A percentile compares a stretch with the other conserved stretches of the same genome.
Evolutionary conservation across 1,140 invertebrate genomes (phyloP).

Genomic region (Medauroidea extradentata): DNA sequence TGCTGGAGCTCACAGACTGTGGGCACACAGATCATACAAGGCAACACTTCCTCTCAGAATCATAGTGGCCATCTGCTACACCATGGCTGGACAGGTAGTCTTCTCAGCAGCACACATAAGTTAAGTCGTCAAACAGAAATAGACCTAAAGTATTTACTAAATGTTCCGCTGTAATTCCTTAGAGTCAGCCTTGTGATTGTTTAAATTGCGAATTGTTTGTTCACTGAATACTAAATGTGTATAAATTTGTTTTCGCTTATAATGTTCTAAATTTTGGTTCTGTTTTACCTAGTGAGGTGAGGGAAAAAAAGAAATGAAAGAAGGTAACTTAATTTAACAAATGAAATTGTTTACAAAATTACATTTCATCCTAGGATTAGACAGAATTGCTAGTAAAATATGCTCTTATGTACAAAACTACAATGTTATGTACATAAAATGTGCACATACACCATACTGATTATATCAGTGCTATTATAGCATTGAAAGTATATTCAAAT

Average conservation of each 20-base stretch:
- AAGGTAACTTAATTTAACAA: no score
- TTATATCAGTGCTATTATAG: no score
- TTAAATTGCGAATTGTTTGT: not conserved
- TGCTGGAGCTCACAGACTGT: constrained; percentile 57
- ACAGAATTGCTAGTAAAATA: no score
- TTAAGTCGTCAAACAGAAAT: not conserved
- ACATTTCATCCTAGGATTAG: no score
- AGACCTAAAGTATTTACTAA: not conserved
- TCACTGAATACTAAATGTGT: not conserved
- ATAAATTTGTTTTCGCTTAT: not conserved
- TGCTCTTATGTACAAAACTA: no score
- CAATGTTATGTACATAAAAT: no score
- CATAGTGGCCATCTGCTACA: constrained; percentile 49
- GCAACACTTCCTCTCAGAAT: constrained; percentile 52
- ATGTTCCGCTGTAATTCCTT: not conserved
- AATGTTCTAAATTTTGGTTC: no score
- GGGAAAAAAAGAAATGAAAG: no score
- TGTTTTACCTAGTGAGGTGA: no score
- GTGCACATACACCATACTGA: no score
- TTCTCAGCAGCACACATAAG: not conserved
- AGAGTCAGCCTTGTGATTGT: not conserved
- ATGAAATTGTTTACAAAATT: no score
- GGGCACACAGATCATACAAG: constrained; percentile 58
- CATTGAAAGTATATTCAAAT: no score
- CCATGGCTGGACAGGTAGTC: constrained; percentile 52